Base-by-base conservation (phyloP, 2,888 invertebrate genomes). In the Ennomos quercinarius region DNA sequence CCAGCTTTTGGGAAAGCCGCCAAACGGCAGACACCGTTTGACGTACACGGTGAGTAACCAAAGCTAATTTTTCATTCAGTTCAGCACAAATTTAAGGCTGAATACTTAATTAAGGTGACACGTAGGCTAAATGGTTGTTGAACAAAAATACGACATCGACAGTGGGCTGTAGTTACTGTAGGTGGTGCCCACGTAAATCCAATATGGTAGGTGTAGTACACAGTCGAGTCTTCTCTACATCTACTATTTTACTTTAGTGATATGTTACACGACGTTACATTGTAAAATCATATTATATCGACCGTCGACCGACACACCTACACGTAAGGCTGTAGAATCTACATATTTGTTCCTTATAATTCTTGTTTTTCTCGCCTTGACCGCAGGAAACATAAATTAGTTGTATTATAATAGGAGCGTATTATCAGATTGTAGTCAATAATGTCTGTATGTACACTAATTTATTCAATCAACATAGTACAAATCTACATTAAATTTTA, bases 181-280 rank as follows among this genome's bases (percentile, higher is more conserved):
- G 91, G 89, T 87, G 89, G 80, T 80, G 87, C 91, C 91, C 89
- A 90, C 90, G 90, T 90, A 83, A 77, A 78, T 77, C 77, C 73
- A 74, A 83, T 76, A 76, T 80, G 77, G 88, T 89, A 86, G 86
- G 87, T 88, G 87, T 87, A 81, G 78, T 83, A 83, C 77, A 78
- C 77, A 77, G 80, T 75, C 71, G 78, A 73, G 76, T 81, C 83
- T 77, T 87, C 83, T 81, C 78, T 80, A 73, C 78, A 78, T 76
- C 74, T 79, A 43, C 55, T 27, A 43, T 47, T 46, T 47, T 39
- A 56, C 51, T 55, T 27, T 44, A 43, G 53, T 37, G 47, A 50
- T 51, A 72, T 76, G 76, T 77, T 79, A 57, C 61, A 42, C 46
- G 51, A 46, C 46, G 50, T 52, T 56, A 55, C 51, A 39, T 56